Evolutionary conservation across 2,888 invertebrate species (phyloP).

Genomic region (Macaria notata): DNA sequence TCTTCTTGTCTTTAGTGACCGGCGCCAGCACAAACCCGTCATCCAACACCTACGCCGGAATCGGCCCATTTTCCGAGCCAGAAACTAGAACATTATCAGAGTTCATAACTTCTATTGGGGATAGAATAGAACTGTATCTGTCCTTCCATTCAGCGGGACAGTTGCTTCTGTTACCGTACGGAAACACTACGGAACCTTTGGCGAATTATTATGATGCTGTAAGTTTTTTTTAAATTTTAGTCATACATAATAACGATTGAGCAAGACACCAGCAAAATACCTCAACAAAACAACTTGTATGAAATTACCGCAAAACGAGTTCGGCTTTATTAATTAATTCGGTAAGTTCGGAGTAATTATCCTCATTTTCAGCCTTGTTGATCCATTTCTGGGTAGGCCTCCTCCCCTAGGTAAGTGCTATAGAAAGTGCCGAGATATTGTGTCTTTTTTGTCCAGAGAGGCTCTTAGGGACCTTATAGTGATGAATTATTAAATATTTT

Average conservation of each 20-base stretch:
- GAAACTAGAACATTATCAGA: constrained; percentile 82
- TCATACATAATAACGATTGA: no score
- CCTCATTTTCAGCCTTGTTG: no score
- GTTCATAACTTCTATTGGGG: constrained; percentile 74
- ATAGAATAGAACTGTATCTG: constrained; percentile 83
- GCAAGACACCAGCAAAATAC: no score
- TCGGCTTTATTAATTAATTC: no score
- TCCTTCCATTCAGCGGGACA: constrained; percentile 90
- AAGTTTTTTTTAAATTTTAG: constrained; percentile 36
- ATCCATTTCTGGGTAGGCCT: no score
- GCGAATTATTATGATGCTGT: constrained; percentile 83
- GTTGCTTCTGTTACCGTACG: constrained; percentile 86
- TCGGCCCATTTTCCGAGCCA: constrained; percentile 86
- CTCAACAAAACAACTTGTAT: no score
- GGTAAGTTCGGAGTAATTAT: no score
- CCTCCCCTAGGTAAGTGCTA: no score
- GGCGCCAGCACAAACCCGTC: constrained; percentile 83
- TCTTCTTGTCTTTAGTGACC: constrained; percentile 47
- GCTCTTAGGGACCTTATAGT: no score
- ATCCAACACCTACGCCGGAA: constrained; percentile 85
- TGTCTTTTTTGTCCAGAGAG: no score
- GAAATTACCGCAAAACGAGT: no score
- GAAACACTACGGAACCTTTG: constrained; percentile 81
- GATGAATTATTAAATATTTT: constrained; percentile 27
- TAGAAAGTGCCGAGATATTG: no score